A percentile compares a stretch with the other conserved stretches of the same genome.
These are phyloP conservation scores for Lochmaea capreae DNA, from an alignment of 2,888 invertebrate genomes.

Conservation along the genomic window DNA sequence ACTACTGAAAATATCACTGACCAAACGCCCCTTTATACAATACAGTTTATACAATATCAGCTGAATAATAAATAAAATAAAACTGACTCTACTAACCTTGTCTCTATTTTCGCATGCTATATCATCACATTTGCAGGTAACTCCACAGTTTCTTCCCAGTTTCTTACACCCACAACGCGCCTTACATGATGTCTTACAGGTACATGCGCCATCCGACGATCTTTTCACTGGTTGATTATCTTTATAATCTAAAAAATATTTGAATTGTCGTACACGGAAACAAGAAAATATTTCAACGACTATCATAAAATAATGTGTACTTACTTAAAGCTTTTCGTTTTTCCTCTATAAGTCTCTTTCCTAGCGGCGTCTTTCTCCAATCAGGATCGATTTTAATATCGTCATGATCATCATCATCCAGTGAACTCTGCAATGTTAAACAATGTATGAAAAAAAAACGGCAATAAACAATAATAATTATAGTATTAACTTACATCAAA, in stretches of 20 bases:
- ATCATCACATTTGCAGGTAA: slow-evolving; percentile 69
- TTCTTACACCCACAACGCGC: slow-evolving; percentile 74
- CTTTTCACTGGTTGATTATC: slow-evolving; percentile 64
- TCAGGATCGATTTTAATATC: slow-evolving; percentile 73
- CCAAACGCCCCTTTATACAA: too few species aligned
- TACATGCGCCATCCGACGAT: slow-evolving; percentile 71
- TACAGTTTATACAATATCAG: too few species aligned
- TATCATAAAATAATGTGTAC: not conserved
- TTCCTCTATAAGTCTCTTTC: slow-evolving; percentile 60
- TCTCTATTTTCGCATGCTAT: slow-evolving; percentile 63
- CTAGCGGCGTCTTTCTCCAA: slow-evolving; percentile 77
- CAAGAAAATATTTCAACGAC: too few species aligned
- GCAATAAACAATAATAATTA: not conserved
- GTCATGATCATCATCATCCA: slow-evolving; percentile 54
- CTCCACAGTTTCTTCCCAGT: slow-evolving; percentile 64
- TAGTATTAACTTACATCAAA: not conserved
- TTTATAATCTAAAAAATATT: slow-evolving; percentile 29
- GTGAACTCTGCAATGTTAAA: slow-evolving; percentile 4
- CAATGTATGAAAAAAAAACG: not conserved
- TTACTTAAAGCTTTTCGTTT: slow-evolving; percentile 31
- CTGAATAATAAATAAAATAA: too few species aligned
- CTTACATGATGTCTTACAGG: slow-evolving; percentile 72
- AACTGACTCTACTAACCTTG: slow-evolving; percentile 13
- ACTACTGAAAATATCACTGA: too few species aligned
- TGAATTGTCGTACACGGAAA: not conserved